Conservation (phyloP, 1,140 invertebrate species). For the Trigoniulus corallinus region DNA sequence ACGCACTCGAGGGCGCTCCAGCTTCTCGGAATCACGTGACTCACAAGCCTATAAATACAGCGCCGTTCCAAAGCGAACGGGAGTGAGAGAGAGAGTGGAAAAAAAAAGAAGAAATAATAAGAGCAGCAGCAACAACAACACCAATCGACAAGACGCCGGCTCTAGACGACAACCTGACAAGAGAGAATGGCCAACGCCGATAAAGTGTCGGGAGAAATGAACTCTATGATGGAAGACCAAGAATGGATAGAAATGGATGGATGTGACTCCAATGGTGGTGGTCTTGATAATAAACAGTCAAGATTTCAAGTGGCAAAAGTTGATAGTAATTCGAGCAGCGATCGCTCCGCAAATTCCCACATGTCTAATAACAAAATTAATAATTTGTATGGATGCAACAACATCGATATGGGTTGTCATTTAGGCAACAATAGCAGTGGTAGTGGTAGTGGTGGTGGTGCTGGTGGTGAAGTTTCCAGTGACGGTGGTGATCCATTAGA, state of each 20-base stretch:
- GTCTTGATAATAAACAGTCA: slow-evolving; percentile 16
- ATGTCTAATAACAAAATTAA: neutral
- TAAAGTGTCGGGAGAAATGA: neutral
- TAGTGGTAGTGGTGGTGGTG: too few species aligned
- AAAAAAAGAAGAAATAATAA: neutral
- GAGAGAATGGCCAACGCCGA: neutral
- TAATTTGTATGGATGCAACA: slow-evolving; percentile 6
- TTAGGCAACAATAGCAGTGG: too few species aligned
- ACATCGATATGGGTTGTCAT: slow-evolving; percentile 3
- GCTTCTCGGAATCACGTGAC: too few species aligned
- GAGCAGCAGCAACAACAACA: too few species aligned
- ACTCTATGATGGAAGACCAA: neutral
- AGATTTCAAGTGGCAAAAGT: slow-evolving; percentile 28
- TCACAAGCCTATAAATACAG: neutral
- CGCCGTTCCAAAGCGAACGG: slow-evolving; percentile 11
- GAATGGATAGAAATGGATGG: slow-evolving; percentile 7
- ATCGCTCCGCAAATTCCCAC: neutral
- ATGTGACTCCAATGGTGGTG: too few species aligned
- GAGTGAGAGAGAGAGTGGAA: neutral
- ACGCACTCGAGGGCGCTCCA: too few species aligned
- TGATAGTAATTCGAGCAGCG: slow-evolving; percentile 8
- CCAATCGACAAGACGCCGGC: too few species aligned
- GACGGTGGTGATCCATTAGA: neutral
- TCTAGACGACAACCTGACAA: too few species aligned
- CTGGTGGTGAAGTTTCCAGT: too few species aligned